phyloP scores from a whole-genome alignment of 2,113 vertebrate species.

The Laticauda laticaudata region DNA sequence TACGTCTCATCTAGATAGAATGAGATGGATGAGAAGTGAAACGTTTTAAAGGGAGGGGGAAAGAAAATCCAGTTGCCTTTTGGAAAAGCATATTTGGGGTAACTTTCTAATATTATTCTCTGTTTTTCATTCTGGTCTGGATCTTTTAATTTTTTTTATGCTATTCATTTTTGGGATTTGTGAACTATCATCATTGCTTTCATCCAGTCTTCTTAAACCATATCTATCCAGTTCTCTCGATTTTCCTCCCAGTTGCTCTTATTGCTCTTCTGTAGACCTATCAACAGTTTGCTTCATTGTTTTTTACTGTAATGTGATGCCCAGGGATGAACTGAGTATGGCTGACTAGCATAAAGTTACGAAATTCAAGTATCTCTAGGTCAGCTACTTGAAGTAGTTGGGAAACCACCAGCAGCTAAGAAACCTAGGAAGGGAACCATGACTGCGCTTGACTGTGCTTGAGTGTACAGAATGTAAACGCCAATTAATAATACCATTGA shows the following conservation, averaged over 20 bases:
- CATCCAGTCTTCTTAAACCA: background rate
- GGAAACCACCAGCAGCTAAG: background rate
- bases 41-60: background rate
- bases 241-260: background rate
- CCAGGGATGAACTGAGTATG: background rate
- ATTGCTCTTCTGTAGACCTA: background rate
- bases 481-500: background rate
- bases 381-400: background rate
- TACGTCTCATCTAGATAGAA: background rate
- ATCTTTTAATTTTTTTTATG: background rate
- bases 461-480: background rate
- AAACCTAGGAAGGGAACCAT: background rate
- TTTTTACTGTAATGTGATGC: background rate
- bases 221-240: background rate
- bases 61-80: background rate
- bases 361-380: background rate
- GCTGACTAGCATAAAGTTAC: background rate
- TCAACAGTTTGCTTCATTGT: background rate
- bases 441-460: accelerated
- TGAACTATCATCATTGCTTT: background rate
- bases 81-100: background rate
- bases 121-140: background rate
- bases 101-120: background rate
- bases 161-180: background rate
- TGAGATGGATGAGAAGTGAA: background rate